Percentiles rank a stretch among this genome's conserved stretches.
Evolutionary conservation across 2,113 vertebrate genomes (phyloP).

Genomic region (Crotalus viridis): DNA sequence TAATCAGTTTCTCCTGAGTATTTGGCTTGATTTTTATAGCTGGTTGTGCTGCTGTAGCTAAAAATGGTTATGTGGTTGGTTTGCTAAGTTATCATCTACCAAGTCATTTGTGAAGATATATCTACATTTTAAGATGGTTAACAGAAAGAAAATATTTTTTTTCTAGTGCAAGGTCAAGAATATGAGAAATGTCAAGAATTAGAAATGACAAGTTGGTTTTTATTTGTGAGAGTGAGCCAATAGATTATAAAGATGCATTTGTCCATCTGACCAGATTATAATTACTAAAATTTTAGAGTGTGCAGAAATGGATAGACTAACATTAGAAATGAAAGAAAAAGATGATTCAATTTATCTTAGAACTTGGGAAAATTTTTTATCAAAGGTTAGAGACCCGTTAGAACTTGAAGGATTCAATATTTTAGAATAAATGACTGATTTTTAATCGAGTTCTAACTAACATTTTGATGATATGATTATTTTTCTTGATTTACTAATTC

Average conservation of each 20-base stretch:
- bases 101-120: background rate
- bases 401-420: too few relatives aligned
- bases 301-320: too few relatives aligned
- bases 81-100: background rate
- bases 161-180: background rate
- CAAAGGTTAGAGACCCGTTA: too few relatives aligned
- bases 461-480: too few relatives aligned
- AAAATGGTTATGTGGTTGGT: background rate
- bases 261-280: too few relatives aligned
- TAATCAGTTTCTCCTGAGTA: background rate
- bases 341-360: too few relatives aligned
- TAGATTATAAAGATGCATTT: background rate
- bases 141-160: background rate
- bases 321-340: too few relatives aligned
- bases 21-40: background rate
- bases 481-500: too few relatives aligned
- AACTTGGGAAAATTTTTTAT: too few relatives aligned
- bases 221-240: background rate
- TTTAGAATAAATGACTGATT: too few relatives aligned
- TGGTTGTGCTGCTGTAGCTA: background rate
- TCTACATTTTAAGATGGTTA: background rate
- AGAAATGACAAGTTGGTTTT: background rate
- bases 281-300: too few relatives aligned
- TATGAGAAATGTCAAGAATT: background rate
- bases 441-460: too few relatives aligned